Evolutionary conservation across 2,113 vertebrate species (phyloP), one percentile per base, ranked within the genome.

Genomic region (Andinoacara biseriatus): DNA sequence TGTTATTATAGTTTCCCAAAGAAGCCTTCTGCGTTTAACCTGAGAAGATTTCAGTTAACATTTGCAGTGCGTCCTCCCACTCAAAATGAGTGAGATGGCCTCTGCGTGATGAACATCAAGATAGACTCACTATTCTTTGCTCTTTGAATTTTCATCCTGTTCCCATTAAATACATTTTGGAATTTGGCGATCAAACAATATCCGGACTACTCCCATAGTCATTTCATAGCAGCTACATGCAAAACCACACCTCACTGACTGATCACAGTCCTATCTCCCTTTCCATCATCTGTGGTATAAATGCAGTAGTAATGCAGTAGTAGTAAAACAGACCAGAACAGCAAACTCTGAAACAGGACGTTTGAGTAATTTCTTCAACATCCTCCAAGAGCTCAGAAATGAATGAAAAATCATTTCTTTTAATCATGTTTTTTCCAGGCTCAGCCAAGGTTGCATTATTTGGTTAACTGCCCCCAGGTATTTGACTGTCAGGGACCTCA

Each of bases 321-420:
- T n/a, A n/a, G n/a, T n/a, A 31, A 72, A 31, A 72, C 65, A 72
- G 17, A 31, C 17, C 43, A 13, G 17, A 52, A 26, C 65, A 52
- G 43, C 17, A 31, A 72, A 69, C 65, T 69, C 20, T 20, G 15
- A 49, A 69, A 72, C 17, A 72, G 43, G 43, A 72, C 43, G 2
- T 14, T 72, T 13, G 3, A 72, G 65, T 72, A 29, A 52, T 72
- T 72, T 72, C 43, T 52, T 31, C 24, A 72, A 8, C 10, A 20
- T 56, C 11, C 40, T 61, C 29, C 3, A 0, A 8, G 61, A 76
- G 67, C 54, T 74, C 11, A 20, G 69, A 60, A 79, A 43, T 76
- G 43, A 83, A 86, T 20, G 46, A 63, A 83, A 79, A 83, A 83
- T 83, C 1, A 6, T 80, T 80, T 26, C 43, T 58, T 33, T 43